Percentiles rank a stretch among this genome's conserved stretches.
phyloP scores from a whole-genome alignment of 2,113 vertebrate genomes.

The Hystrix cristata region DNA sequence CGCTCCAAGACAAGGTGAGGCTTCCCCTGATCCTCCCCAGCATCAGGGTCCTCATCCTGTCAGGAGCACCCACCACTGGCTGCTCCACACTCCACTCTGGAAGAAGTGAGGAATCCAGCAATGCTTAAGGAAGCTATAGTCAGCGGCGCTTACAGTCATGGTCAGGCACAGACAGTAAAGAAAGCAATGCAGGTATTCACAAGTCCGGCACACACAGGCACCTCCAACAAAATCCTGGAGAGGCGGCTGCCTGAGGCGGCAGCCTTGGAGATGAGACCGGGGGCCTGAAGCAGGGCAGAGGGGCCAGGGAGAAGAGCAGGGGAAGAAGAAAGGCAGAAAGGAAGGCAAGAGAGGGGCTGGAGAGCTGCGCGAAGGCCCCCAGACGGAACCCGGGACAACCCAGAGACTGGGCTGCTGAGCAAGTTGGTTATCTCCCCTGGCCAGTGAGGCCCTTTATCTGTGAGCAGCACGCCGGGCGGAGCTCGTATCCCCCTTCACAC shows the following conservation, averaged over 20 bases:
- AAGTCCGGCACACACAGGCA: no score
- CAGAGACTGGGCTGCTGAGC: no score
- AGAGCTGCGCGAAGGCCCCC: neutral
- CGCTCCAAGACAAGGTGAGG: neutral
- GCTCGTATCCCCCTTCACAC: neutral
- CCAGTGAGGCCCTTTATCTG: neutral
- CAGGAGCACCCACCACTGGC: neutral
- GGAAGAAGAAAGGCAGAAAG: neutral
- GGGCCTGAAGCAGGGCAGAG: neutral
- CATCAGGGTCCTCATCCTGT: neutral
- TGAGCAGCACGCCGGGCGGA: no score
- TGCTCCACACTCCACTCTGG: neutral
- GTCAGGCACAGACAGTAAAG: neutral
- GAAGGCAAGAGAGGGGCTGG: neutral
- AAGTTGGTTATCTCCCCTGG: no score
- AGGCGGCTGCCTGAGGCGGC: neutral
- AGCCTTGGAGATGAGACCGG: neutral
- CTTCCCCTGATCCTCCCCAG: neutral
- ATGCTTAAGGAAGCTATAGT: neutral
- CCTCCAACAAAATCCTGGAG: neutral
- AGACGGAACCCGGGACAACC: neutral
- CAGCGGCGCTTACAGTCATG: neutral
- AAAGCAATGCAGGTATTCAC: neutral
- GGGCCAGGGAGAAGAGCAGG: neutral
- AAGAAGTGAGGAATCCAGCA: neutral